These are phyloP conservation scores for Antrozous pallidus DNA, from an alignment of 2,797 vertebrate species.

Conservation along the genomic window DNA sequence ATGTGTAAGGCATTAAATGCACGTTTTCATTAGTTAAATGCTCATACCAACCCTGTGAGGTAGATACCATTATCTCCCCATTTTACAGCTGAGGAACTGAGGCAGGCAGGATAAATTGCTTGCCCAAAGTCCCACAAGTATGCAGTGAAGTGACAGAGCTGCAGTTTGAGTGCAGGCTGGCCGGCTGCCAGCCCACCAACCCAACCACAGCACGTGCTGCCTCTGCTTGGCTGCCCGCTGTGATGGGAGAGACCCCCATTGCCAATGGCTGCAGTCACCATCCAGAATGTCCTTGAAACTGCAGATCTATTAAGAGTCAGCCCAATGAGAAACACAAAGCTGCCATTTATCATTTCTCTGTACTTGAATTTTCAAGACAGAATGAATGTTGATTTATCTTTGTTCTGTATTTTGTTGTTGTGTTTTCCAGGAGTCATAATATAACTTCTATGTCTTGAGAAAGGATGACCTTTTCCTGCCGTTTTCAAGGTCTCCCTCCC, in stretches of 20 bases:
- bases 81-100: neutral
- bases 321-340: neutral
- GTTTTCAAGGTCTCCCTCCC: neutral
- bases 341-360: neutral
- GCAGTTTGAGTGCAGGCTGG: neutral
- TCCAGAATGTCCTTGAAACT: neutral
- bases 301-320: neutral
- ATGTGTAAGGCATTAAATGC: neutral
- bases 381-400: neutral
- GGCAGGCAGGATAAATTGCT: neutral
- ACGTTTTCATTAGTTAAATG: neutral
- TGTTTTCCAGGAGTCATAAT: constrained; percentile 12
- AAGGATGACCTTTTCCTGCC: constrained; percentile 20
- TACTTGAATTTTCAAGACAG: neutral
- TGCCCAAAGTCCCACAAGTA: neutral
- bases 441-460: neutral
- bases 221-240: neutral
- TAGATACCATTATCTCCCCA: neutral
- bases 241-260: neutral
- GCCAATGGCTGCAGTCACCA: neutral
- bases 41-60: neutral
- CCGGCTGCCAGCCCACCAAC: neutral
- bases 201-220: accelerated
- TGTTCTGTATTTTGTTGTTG: neutral
- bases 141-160: neutral